Conservation (phyloP, 2,888 invertebrate species). For the Lepidochrysops patricia region DNA sequence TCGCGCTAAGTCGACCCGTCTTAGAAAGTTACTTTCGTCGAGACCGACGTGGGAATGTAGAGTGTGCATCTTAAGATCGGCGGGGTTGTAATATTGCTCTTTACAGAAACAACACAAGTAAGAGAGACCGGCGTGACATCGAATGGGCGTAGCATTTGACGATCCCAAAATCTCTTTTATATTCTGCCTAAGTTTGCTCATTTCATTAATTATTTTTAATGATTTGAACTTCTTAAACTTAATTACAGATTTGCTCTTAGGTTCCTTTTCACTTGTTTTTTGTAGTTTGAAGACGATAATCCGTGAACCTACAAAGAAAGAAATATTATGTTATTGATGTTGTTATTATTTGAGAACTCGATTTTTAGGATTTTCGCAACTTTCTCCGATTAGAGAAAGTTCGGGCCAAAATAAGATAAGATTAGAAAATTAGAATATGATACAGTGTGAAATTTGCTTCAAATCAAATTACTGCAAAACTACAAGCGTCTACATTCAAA, state of each 20-base stretch:
- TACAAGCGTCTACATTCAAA: too few relatives aligned
- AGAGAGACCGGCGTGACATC: slow-evolving; percentile 28
- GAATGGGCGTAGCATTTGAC: slow-evolving; percentile 43
- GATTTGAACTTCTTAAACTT: not conserved
- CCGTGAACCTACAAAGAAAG: slow-evolving; percentile 15
- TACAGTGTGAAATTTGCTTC: too few relatives aligned
- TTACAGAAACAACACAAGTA: slow-evolving; percentile 38
- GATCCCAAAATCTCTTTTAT: slow-evolving; percentile 31
- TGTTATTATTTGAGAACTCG: not conserved
- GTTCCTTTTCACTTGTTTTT: slow-evolving; percentile 9
- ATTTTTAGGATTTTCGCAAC: not conserved
- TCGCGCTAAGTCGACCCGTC: slow-evolving; percentile 23
- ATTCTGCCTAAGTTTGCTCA: slow-evolving; percentile 49
- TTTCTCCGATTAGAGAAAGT: too few relatives aligned
- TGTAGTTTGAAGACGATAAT: slow-evolving; percentile 16
- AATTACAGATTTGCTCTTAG: not conserved
- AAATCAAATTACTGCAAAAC: too few relatives aligned
- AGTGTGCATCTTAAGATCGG: slow-evolving; percentile 38
- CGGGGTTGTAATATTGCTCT: slow-evolving; percentile 28
- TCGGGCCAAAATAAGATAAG: too few relatives aligned
- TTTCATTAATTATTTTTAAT: slow-evolving; percentile 26
- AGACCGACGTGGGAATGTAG: slow-evolving; percentile 33
- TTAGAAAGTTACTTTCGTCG: slow-evolving; percentile 29
- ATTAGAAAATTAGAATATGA: not conserved
- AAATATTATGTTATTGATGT: slow-evolving; percentile 14